These are phyloP conservation scores for Oscheius myriophilus DNA, from an alignment of 2,888 invertebrate species.

Conservation along the genomic window DNA sequence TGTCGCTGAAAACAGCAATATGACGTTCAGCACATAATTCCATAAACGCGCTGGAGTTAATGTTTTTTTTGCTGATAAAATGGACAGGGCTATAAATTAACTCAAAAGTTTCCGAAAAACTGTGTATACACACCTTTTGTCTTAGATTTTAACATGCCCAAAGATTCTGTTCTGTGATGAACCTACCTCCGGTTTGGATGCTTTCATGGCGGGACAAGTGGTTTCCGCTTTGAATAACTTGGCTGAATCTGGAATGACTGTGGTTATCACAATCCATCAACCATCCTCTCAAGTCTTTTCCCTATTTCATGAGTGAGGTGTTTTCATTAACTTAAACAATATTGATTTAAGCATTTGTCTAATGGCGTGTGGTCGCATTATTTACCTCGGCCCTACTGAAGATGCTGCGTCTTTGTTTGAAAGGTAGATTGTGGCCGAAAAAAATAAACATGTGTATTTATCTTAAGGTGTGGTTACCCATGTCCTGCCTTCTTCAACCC, in stretches of 20 bases:
- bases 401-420: constrained; percentile 83
- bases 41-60: too few relatives aligned
- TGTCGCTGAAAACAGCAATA: too few relatives aligned
- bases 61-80: too few relatives aligned
- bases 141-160: constrained; percentile 74
- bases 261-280: constrained; percentile 92
- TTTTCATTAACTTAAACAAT: not conserved
- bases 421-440: constrained; percentile 25
- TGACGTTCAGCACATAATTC: too few relatives aligned
- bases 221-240: constrained; percentile 49
- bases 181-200: constrained; percentile 74
- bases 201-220: constrained; percentile 70
- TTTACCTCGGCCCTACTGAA: constrained; percentile 81
- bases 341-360: constrained; percentile 74
- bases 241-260: constrained; percentile 82
- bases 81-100: too few relatives aligned
- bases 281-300: constrained; percentile 88
- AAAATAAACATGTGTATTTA: not conserved
- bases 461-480: constrained; percentile 57
- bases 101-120: too few relatives aligned
- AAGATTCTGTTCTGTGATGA: constrained; percentile 75
- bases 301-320: constrained; percentile 81
- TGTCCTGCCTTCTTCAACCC: constrained; percentile 70
- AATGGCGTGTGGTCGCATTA: constrained; percentile 90
- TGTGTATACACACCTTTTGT: not conserved